Base-by-base conservation (phyloP, 2,113 vertebrate genomes). In the Fulica atra region DNA sequence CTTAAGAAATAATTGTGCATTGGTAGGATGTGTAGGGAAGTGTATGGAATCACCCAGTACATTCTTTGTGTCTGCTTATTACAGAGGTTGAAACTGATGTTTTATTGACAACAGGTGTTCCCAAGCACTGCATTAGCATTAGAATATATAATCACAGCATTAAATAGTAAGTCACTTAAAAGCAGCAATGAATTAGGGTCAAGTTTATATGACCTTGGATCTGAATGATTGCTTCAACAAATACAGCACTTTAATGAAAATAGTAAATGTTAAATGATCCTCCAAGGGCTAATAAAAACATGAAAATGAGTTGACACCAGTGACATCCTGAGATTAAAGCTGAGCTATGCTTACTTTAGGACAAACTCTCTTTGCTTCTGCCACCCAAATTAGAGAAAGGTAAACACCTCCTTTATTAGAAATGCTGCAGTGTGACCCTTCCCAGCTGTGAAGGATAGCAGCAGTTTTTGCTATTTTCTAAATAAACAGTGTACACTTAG, bases 211-310 rank as follows among this genome's bases (percentile, higher is more conserved):
- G 94, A 95, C 89, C 94, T 95, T 83, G 70, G 81, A 53, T 70
- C 57, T 88, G 56, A 93, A 78, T 71, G 64, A 93, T 60, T 56
- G 70, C 89, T 94, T 95, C 80, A 87, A 81, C 91, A 95, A 95
- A 95, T 74, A 92, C 0, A 83, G 86, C 69, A 57, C 92, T 92
- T 28, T 76, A 86, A 86, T 78, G 65, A 90, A 96, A 95, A 89
- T 85, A 40, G 84, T 85, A 87, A 91, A 86, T 91, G 90, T 95
- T 83, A 90, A 89, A 86, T 86, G 81, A 88, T 80, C 69, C 81
- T 95, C 89, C 71, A 84, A 84, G 68, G 89, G 88, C 93, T 77
- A 92, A 91, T 95, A 89, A 95, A 44, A 92, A 89, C 82, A 78
- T 36, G 81, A 94, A 95, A 96, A 96, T 95, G 56, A 88, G 74